Conservation (phyloP, 2,888 invertebrate species). For the Microplitis manilae region DNA sequence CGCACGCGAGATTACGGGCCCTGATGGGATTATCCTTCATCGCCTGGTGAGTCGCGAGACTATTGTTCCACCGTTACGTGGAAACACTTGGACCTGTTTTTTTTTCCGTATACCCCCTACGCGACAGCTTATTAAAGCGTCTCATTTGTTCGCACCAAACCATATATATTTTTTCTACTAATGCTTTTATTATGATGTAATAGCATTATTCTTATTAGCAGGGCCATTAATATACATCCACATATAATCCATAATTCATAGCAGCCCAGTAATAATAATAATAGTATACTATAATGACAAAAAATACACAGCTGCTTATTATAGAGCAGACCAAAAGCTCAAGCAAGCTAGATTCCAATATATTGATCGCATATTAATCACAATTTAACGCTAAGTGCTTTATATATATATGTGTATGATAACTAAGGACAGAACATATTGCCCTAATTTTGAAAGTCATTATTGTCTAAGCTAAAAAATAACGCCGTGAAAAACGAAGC, state of each 20-base stretch:
- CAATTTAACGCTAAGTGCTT: constrained; percentile 27
- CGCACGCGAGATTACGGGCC: constrained; percentile 5
- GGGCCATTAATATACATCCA: too few species aligned
- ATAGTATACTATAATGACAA: neutral
- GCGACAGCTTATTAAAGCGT: constrained; percentile 23
- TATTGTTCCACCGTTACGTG: constrained; percentile 2
- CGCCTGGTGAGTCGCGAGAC: neutral
- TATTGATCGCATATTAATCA: constrained; percentile 35
- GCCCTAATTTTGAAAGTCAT: constrained; percentile 20
- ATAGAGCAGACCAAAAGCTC: neutral
- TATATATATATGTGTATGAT: neutral
- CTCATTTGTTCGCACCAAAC: constrained; percentile 10
- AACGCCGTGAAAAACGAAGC: constrained; percentile 1
- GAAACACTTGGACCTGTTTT: neutral
- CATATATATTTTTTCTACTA: neutral
- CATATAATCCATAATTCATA: neutral
- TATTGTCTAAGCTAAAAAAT: constrained; percentile 16
- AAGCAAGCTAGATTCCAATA: neutral
- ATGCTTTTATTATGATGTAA: neutral
- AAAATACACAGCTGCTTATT: neutral
- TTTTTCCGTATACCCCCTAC: neutral
- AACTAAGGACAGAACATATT: constrained; percentile 11
- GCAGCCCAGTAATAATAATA: neutral
- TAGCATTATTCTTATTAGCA: neutral
- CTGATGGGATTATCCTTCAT: constrained; percentile 25